Base-by-base conservation (phyloP, 2,797 vertebrate species). In the Caiman crocodilus region DNA sequence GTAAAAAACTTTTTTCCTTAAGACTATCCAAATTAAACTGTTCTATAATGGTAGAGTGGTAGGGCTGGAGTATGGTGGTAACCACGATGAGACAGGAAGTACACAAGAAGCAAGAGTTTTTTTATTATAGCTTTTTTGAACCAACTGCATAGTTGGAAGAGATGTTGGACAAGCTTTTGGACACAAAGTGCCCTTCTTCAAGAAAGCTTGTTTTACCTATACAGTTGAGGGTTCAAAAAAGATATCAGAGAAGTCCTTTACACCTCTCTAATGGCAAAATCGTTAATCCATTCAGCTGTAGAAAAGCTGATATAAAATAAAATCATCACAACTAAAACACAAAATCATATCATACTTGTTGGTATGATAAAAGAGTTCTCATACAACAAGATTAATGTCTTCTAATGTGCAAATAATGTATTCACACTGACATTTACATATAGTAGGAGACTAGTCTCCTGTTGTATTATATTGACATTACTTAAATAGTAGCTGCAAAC, bases 341-440 rank as follows among this genome's bases (percentile, higher is more conserved):
- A 89, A 50, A 50, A 50, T 50, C 42, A 50, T 50, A 50, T 50
- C 42, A 50, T 50, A 50, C 42, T 50, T 50, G 9, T 50, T 77
- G 32, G 65, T 76, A 79, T 1, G 17, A 92, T 79, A 92, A 63
- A 94, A 94, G 90, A 90, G 79, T 84, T 26, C 60, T 77, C 67
- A 87, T 60, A 86, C 74, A 88, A 80, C 83, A 94, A 11, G 6
- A 90, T 82, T 56, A 76, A 65, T 10, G 15, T 76, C 82, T 90
- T 85, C 35, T 79, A 78, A 95, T 88, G 85, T 94, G 58, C 69
- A 91, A 94, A 76, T 79, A 73, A 79, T 85, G 82, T 20, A 14
- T 92, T 94, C 89, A 76, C 26, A 58, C 30, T 4, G 2, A 69
- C 25, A 80, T 90, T 93, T 85, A 65, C 91, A 32, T 1, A 64